Evolutionary conservation across 2,888 invertebrate genomes (phyloP).

Genomic region (Lochmaea crataegi): DNA sequence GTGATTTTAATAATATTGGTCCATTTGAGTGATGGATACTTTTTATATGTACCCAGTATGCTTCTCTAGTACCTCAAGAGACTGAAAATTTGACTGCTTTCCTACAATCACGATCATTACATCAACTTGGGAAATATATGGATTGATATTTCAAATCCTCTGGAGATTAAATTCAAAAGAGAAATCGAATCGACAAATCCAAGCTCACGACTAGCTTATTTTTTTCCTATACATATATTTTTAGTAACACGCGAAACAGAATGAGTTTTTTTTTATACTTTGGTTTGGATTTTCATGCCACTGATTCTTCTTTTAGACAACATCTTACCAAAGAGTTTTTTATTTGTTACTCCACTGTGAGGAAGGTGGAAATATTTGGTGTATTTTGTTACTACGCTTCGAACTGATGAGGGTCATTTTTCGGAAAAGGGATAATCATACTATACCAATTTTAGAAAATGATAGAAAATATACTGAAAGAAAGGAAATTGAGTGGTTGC

Average conservation of each 20-base stretch:
- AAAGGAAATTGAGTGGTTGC: too few species aligned
- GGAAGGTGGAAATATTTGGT: too few species aligned
- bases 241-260: not conserved
- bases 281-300: not conserved
- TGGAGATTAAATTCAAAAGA: not conserved
- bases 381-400: too few species aligned
- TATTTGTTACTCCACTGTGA: too few species aligned
- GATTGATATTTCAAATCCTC: conserved; percentile 1
- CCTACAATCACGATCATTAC: not conserved
- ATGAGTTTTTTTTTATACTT: not conserved
- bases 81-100: not conserved
- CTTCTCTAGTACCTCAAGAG: not conserved
- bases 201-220: not conserved
- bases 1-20: too few species aligned
- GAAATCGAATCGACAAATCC: not conserved
- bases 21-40: too few species aligned
- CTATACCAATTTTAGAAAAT: too few species aligned
- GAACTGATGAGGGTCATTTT: too few species aligned
- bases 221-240: not conserved
- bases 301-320: not conserved
- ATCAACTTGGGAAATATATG: not conserved
- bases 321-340: too few species aligned
- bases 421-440: too few species aligned
- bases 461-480: too few species aligned
- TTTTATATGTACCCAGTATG: too few species aligned